Percentiles rank a stretch among this genome's conserved stretches.
Evolutionary conservation across 2,888 invertebrate species (phyloP).

Genomic region (Pedicia rivosa): DNA sequence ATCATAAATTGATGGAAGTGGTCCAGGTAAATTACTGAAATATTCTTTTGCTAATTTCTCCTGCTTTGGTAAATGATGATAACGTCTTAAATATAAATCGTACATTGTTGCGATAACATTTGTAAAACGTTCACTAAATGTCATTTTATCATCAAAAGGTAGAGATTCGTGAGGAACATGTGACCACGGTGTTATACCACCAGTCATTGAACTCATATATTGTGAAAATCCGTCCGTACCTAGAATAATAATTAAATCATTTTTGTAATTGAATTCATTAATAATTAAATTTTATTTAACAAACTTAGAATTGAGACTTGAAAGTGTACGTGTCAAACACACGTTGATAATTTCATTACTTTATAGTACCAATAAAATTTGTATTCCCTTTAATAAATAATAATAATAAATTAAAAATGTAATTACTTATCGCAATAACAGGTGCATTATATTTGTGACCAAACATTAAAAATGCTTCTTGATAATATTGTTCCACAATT

Average conservation of each 20-base stretch:
- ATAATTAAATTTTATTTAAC: no score
- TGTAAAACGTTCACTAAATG: slow-evolving; percentile 34
- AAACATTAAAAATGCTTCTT: slow-evolving; percentile 29
- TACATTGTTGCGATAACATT: slow-evolving; percentile 31
- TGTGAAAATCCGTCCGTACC: slow-evolving; percentile 30
- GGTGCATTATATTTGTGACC: slow-evolving; percentile 29
- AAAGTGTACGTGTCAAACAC: no score
- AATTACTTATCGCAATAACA: slow-evolving; percentile 23
- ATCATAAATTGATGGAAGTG: slow-evolving; percentile 26
- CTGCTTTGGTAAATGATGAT: slow-evolving; percentile 25
- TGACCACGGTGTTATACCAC: slow-evolving; percentile 32
- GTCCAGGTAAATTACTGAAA: slow-evolving; percentile 21
- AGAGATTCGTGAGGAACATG: slow-evolving; percentile 33
- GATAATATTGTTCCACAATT: slow-evolving; percentile 30
- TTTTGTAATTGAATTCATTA: neutral
- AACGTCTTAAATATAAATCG: slow-evolving; percentile 21
- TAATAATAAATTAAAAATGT: no score
- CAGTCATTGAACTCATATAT: slow-evolving; percentile 32
- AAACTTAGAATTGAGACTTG: no score
- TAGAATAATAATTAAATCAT: neutral
- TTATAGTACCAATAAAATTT: no score
- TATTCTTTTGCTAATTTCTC: slow-evolving; percentile 22
- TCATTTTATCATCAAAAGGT: slow-evolving; percentile 32
- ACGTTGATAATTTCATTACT: no score
- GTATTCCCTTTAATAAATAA: no score